Conservation (phyloP, 2,888 invertebrate species). For the Acanthococcus lagerstroemiae region DNA sequence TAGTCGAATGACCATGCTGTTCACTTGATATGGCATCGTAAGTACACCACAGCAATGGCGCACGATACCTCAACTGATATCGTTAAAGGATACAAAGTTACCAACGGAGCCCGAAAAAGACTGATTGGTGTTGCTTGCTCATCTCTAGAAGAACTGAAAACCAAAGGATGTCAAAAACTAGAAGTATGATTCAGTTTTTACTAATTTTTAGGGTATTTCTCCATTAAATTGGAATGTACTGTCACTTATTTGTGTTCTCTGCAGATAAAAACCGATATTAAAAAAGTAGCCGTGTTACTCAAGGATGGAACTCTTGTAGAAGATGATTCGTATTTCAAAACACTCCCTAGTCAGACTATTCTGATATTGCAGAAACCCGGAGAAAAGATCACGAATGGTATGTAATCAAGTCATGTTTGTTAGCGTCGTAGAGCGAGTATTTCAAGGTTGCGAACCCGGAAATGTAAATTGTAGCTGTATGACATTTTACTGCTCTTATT, state of each 20-base stretch:
- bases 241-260: neutral
- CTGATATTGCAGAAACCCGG: slow-evolving; percentile 49
- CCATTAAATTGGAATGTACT: too few species aligned
- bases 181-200: slow-evolving; percentile 45
- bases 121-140: slow-evolving; percentile 62
- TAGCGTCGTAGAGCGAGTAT: neutral
- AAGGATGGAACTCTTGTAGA: slow-evolving; percentile 60
- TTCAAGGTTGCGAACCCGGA: neutral
- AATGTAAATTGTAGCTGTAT: too few species aligned
- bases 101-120: slow-evolving; percentile 55
- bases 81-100: slow-evolving; percentile 62
- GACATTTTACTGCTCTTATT: too few species aligned
- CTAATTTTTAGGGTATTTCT: too few species aligned
- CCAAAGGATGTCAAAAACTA: slow-evolving; percentile 58
- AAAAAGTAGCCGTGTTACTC: slow-evolving; percentile 46
- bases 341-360: slow-evolving; percentile 63
- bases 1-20: too few species aligned
- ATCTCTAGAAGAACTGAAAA: slow-evolving; percentile 53
- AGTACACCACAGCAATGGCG: neutral
- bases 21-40: neutral
- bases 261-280: slow-evolving; percentile 33
- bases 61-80: neutral
- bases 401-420: neutral
- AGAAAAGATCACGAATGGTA: slow-evolving; percentile 37
- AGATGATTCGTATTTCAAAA: slow-evolving; percentile 65